Base-by-base conservation (phyloP, 2,888 invertebrate genomes). In the Dryocosmus kuriphilus region DNA sequence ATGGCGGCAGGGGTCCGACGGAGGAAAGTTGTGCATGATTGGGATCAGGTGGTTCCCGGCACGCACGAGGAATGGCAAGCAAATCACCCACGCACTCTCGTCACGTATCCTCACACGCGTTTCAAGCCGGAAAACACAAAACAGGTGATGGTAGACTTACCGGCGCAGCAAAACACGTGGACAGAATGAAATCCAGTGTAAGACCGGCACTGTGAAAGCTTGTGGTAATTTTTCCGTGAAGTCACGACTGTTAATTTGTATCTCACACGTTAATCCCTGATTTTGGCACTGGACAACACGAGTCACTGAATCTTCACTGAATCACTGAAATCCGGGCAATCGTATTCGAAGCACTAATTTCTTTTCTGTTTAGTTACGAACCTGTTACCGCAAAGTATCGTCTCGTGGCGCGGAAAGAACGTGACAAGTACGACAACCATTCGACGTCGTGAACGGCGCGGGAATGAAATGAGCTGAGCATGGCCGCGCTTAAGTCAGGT, bases 151-250 rank as follows among this genome's bases (percentile, higher is more conserved):
- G 51, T 38, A 35, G 61, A 90, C 91, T 91, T 89, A 91, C 91
- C 91, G 88, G 88, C 86, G 86, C 86, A 82, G 87, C 86, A 80
- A 88, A 86, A 81, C 86, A 87, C 82, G 86, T 87, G 79, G 88
- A 82, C 77, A 86, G 81, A 81, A 86, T 84, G 86, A 88, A 89
- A 90, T 91, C 90, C 90, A 91, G 89, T 86, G 89, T 90, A 87
- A 79, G 82, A 86, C 81, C 77, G 78, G 81, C 84, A 79, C 79
- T 78, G 8, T 16, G 71, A 60, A 74, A 46, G 35, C 32, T 57
- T 55, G 41, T 67, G 38, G 73, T 57, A 75, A 75, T 75, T 77
- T 46, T 74, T 35, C 51, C 63, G 60, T 41, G 63, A 65, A 75
- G 80, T 74, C 80, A 80, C 80, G 76, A 63, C 51, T 76, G 63